A percentile compares a stretch with the other conserved stretches of the same genome.
Conservation (phyloP, 1,140 invertebrate genomes). For the Lineus longissimus region DNA sequence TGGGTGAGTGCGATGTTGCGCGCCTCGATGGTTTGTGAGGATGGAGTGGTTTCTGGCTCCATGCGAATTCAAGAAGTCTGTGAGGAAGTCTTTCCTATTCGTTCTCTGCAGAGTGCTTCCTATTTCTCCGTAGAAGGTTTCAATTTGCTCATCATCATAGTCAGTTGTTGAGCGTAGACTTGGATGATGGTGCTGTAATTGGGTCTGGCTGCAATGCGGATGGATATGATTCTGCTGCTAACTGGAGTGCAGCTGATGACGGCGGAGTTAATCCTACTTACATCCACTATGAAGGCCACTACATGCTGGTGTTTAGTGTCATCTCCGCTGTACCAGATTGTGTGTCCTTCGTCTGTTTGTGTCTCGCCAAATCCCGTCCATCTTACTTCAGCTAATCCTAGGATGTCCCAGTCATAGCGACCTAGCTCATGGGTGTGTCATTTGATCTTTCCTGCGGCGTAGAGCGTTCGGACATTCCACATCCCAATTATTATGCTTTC, state of each 20-base stretch:
- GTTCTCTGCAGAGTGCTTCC: not conserved
- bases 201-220: not conserved
- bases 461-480: not conserved
- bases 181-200: not conserved
- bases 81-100: not conserved
- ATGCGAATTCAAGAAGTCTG: not conserved
- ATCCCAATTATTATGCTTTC: too few relatives aligned
- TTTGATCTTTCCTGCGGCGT: not conserved
- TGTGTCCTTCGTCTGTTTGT: too few relatives aligned
- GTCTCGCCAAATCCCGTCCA: too few relatives aligned
- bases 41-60: not conserved
- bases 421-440: not conserved
- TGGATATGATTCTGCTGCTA: not conserved
- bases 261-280: not conserved
- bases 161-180: not conserved
- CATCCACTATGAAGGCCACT: not conserved
- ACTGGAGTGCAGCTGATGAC: too few relatives aligned
- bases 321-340: not conserved
- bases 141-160: slow-evolving; percentile 5
- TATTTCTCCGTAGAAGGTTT: slow-evolving; percentile 7
- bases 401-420: not conserved
- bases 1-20: slow-evolving; percentile 2
- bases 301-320: not conserved
- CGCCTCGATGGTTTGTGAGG: too few relatives aligned
- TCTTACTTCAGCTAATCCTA: too few relatives aligned